Evolutionary conservation across 2,888 invertebrate species (phyloP).

Genomic region (Oscheius sp.): DNA sequence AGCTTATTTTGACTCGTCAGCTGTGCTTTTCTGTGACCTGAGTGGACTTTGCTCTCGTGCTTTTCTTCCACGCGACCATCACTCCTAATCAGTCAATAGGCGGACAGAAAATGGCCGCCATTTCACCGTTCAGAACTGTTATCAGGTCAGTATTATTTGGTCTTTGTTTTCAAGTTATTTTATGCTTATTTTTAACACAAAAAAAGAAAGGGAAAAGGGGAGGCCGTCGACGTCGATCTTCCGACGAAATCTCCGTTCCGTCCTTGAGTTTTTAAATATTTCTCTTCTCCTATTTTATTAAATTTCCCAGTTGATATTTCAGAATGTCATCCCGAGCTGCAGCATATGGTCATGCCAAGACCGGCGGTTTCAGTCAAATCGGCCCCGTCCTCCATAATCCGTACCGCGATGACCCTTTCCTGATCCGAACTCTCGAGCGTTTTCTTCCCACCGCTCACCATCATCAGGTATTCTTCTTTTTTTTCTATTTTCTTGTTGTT

Average conservation of each 20-base stretch:
- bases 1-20: not conserved
- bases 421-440: conserved; percentile 55
- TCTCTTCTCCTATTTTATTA: too few species aligned
- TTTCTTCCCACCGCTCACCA: conserved; percentile 52
- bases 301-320: conserved; percentile 1
- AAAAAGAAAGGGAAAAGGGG: too few species aligned
- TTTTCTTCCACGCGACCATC: not conserved
- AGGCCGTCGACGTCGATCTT: too few species aligned
- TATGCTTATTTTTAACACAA: too few species aligned
- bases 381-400: conserved; percentile 64
- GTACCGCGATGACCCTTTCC: conserved; percentile 63
- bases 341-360: conserved; percentile 64
- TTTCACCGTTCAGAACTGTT: conserved; percentile 29
- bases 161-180: too few species aligned
- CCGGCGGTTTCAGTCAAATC: conserved; percentile 60
- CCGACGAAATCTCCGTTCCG: too few species aligned
- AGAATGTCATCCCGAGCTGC: conserved; percentile 45
- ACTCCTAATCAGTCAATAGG: conserved; percentile 29
- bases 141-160: conserved; percentile 25
- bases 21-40: conserved; percentile 21
- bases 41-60: conserved; percentile 25
- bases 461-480: conserved; percentile 38
- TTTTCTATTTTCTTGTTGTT: not conserved
- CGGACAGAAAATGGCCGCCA: conserved; percentile 20
- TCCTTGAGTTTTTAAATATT: too few species aligned